Percentiles rank a stretch among this genome's conserved stretches.
Conservation (phyloP, 2,113 vertebrate species). For the Acanthisitta chloris region DNA sequence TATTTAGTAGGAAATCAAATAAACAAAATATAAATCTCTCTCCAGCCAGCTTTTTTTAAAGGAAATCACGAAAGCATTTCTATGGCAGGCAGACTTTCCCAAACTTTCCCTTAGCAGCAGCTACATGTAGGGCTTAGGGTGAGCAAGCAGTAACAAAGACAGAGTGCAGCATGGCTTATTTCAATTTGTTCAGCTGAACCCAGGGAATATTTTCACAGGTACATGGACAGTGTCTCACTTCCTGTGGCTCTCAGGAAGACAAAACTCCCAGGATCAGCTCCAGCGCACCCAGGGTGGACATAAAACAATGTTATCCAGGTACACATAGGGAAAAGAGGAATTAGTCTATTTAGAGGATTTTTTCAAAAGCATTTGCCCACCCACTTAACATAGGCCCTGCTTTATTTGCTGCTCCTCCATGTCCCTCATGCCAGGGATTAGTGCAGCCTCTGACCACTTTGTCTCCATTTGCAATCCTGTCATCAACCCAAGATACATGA, state of each 20-base stretch:
- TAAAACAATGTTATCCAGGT: neutral
- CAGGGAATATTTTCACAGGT: neutral
- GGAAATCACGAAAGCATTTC: neutral
- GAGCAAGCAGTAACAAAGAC: neutral
- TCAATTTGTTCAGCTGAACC: neutral
- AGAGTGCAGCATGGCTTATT: neutral
- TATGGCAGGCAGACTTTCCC: neutral
- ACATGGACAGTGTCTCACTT: neutral
- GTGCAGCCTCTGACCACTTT: conserved; percentile 38
- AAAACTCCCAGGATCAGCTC: neutral
- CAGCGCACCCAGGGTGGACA: neutral
- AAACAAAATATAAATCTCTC: neutral
- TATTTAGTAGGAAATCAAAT: neutral
- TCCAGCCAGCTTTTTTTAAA: neutral
- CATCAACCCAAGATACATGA: neutral
- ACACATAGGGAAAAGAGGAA: neutral
- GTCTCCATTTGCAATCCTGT: conserved; percentile 37
- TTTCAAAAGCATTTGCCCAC: conserved; percentile 42
- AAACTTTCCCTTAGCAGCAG: neutral
- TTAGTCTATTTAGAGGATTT: neutral
- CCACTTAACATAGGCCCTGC: conserved; percentile 22
- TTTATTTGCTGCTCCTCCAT: conserved; percentile 22
- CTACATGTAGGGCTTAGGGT: neutral
- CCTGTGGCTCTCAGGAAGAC: neutral
- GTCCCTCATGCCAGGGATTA: conserved; percentile 39